Evolutionary conservation across 2,113 vertebrate species (phyloP).

Genomic region (Dolichallabes microphthalmus): DNA sequence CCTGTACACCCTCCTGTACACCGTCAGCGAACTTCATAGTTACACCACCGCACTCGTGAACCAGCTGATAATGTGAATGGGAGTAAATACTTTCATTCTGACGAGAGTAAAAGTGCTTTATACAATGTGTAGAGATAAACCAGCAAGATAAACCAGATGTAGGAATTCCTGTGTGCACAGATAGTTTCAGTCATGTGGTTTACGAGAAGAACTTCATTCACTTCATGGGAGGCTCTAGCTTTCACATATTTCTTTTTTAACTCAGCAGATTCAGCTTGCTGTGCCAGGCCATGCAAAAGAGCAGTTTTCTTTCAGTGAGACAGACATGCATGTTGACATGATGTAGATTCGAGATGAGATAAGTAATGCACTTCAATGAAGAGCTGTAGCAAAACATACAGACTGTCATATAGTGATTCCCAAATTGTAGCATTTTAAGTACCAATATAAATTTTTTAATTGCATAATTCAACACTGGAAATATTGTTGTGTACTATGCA

Average conservation of each 20-base stretch:
- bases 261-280: not conserved
- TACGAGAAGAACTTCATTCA: not conserved
- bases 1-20: not conserved
- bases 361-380: not conserved
- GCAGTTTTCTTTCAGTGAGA: not conserved
- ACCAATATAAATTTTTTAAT: not conserved
- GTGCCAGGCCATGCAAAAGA: too few relatives aligned
- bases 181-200: conserved; percentile 26
- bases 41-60: not conserved
- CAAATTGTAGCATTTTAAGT: not conserved
- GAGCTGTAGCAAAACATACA: not conserved
- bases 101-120: not conserved
- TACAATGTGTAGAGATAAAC: not conserved
- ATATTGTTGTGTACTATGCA: too few relatives aligned
- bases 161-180: not conserved
- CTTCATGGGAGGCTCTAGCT: not conserved
- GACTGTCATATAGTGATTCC: not conserved
- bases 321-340: not conserved
- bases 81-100: not conserved
- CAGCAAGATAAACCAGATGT: conserved; percentile 8
- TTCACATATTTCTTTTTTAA: not conserved
- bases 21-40: not conserved
- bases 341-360: not conserved
- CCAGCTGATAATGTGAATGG: not conserved
- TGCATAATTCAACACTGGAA: not conserved